Conservation (phyloP, 1,140 invertebrate species). For the Helicoverpa armigera region DNA sequence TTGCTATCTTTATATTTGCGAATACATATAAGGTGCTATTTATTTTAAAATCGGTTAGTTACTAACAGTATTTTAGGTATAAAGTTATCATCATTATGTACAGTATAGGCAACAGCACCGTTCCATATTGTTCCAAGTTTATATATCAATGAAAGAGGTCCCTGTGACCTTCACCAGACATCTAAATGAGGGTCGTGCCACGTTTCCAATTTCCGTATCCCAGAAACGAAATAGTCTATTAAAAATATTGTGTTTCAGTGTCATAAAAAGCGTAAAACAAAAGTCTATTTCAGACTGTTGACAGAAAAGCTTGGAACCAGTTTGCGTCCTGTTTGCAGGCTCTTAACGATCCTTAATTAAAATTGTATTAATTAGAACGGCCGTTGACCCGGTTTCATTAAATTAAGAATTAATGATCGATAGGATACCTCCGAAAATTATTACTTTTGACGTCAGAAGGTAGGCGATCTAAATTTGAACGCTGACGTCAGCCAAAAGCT, state of each 20-base stretch:
- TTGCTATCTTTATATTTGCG: too few species aligned
- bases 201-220: conserved; percentile 11
- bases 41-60: neutral
- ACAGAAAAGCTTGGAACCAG: neutral
- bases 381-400: too few species aligned
- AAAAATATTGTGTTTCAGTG: conserved; percentile 22
- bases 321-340: neutral
- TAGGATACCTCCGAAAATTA: neutral
- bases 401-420: neutral
- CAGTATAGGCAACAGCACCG: neutral
- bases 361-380: too few species aligned
- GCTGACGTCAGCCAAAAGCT: neutral
- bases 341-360: too few species aligned
- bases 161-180: neutral
- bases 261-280: neutral
- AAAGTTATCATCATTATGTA: neutral
- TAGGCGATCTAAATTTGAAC: neutral
- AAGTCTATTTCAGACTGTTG: too few species aligned
- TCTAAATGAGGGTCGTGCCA: conserved; percentile 5
- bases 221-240: neutral
- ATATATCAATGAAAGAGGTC: neutral
- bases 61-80: neutral
- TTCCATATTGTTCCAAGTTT: neutral
- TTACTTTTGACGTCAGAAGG: neutral
- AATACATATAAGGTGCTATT: too few species aligned